Conservation (phyloP, 2,888 invertebrate species). For the Diabrotica balteata region DNA sequence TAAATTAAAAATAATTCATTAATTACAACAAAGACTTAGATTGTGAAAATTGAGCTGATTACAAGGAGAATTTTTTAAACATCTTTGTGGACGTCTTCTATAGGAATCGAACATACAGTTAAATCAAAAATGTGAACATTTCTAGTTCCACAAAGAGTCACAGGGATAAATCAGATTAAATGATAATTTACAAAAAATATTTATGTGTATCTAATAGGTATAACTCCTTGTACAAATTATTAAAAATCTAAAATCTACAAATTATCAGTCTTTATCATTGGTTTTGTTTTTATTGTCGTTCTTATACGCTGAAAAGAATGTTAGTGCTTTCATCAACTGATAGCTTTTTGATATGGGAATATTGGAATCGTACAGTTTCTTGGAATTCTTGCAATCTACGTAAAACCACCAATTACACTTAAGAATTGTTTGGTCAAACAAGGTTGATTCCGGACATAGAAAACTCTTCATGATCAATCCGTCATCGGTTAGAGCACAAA, state of each 20-base stretch:
- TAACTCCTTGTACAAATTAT: slow-evolving; percentile 13
- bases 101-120: no score
- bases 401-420: slow-evolving; percentile 97
- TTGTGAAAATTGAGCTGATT: slow-evolving; percentile 19
- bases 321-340: slow-evolving; percentile 88
- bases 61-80: slow-evolving; percentile 11
- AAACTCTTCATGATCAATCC: slow-evolving; percentile 91
- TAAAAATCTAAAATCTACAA: slow-evolving; percentile 11
- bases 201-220: neutral
- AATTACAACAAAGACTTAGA: slow-evolving; percentile 19
- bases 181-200: neutral
- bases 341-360: slow-evolving; percentile 91
- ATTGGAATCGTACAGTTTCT: slow-evolving; percentile 84
- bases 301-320: slow-evolving; percentile 86
- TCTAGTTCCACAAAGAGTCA: no score
- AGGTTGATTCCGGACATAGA: slow-evolving; percentile 87
- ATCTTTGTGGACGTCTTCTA: no score
- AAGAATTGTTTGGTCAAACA: slow-evolving; percentile 89
- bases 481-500: slow-evolving; percentile 88
- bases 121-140: no score
- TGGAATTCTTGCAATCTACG: slow-evolving; percentile 85
- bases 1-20: slow-evolving; percentile 11
- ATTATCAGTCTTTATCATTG: slow-evolving; percentile 39
- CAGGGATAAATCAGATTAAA: neutral
- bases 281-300: slow-evolving; percentile 62